These are phyloP conservation scores for Nomada goodeniana DNA, from an alignment of 2,888 invertebrate species.

Conservation along the genomic window DNA sequence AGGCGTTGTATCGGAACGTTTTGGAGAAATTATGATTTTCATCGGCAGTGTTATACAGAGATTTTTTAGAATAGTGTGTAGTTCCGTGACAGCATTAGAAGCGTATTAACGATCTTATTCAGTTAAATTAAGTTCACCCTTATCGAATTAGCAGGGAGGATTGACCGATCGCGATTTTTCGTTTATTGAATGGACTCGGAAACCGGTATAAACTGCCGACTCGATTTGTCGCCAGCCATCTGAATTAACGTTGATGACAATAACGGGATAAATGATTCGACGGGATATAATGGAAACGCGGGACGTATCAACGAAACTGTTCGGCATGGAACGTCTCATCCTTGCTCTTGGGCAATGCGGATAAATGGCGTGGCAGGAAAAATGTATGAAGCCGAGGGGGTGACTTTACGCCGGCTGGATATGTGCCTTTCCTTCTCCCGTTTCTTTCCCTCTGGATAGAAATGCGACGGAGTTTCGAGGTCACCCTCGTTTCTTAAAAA, in stretches of 20 bases:
- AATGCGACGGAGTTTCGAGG: conserved; percentile 41
- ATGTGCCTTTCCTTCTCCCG: not conserved
- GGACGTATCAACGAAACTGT: conserved; percentile 5
- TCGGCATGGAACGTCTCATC: conserved; percentile 9
- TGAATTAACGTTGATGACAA: too few relatives aligned
- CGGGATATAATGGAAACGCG: not conserved
- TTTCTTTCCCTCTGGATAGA: conserved; percentile 15
- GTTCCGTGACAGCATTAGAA: too few relatives aligned
- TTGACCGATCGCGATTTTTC: not conserved
- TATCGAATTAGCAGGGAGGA: too few relatives aligned
- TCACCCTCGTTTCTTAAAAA: conserved; percentile 52
- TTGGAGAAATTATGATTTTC: not conserved
- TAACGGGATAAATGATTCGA: not conserved
- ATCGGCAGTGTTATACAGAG: too few relatives aligned
- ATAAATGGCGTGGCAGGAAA: conserved; percentile 32
- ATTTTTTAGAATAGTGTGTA: too few relatives aligned
- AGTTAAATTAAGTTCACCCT: too few relatives aligned
- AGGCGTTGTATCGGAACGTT: not conserved
- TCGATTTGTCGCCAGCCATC: too few relatives aligned
- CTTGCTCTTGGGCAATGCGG: conserved; percentile 16
- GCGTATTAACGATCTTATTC: too few relatives aligned
- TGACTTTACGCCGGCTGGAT: conserved; percentile 5
- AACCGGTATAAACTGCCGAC: too few relatives aligned
- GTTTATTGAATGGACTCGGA: not conserved
- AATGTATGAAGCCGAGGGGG: conserved; percentile 17